phyloP scores from a whole-genome alignment of 2,113 vertebrate species.

The Anhinga anhinga region DNA sequence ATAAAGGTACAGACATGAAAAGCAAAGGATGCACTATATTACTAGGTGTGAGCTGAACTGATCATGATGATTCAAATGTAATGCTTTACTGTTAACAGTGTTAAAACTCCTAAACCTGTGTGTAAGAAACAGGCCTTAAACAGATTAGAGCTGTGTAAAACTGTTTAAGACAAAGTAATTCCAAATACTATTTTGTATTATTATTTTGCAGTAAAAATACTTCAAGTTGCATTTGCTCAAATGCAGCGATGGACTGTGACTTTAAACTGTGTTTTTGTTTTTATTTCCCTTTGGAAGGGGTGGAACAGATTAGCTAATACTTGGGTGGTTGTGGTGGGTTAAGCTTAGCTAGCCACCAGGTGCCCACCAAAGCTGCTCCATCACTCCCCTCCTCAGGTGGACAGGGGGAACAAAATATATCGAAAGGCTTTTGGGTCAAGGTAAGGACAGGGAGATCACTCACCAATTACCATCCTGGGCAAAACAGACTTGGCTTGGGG shows the following conservation, averaged over 20 bases:
- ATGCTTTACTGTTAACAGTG: background rate
- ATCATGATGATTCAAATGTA: background rate
- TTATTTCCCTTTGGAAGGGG: background rate
- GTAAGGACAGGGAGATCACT: too few relatives aligned
- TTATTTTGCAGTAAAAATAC: background rate
- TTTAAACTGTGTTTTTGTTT: background rate
- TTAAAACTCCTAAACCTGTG: background rate
- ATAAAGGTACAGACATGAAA: background rate
- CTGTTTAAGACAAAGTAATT: background rate
- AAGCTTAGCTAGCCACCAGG: background rate
- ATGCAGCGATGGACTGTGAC: background rate
- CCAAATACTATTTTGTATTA: background rate
- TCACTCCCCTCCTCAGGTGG: background rate
- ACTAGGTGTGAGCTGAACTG: background rate
- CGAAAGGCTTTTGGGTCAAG: too few relatives aligned
- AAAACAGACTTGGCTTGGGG: background rate
- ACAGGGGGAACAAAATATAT: too few relatives aligned
- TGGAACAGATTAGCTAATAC: background rate
- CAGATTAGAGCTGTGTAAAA: background rate
- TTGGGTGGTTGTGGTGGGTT: background rate
- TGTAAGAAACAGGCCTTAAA: background rate
- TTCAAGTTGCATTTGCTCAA: background rate
- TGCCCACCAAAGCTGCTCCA: background rate
- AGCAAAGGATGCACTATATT: background rate
- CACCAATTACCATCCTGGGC: too few relatives aligned